Evolutionary conservation across 2,797 vertebrate species (phyloP).

Genomic region (Paedocypris micromegethes): DNA sequence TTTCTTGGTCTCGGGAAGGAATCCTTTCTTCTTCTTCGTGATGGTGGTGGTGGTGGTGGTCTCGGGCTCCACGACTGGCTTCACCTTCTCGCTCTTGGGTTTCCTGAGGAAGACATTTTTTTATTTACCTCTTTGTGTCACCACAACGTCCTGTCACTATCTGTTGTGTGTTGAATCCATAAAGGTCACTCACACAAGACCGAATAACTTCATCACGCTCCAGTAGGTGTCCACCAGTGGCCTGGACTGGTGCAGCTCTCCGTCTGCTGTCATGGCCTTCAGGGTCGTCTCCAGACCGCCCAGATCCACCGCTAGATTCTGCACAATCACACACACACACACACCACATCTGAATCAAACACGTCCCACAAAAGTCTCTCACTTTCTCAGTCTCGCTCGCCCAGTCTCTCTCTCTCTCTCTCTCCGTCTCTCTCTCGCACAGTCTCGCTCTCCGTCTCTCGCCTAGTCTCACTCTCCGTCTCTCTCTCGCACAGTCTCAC

Average conservation of each 20-base stretch:
- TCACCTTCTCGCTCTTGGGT: conserved; percentile 76
- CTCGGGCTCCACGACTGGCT: conserved; percentile 42
- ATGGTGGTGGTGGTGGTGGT: conserved; percentile 26
- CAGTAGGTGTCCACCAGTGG: conserved; percentile 82
- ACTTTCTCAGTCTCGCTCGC: too few species aligned
- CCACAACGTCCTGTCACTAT: too few species aligned
- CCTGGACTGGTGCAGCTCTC: conserved; percentile 61
- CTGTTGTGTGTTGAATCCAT: too few species aligned
- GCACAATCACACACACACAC: conserved; percentile 24
- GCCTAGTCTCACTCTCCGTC: too few species aligned
- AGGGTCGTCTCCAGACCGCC: conserved; percentile 62
- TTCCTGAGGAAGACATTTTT: conserved; percentile 62
- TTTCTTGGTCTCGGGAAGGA: conserved; percentile 86
- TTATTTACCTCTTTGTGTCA: too few species aligned
- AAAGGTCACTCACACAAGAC: conserved; percentile 71
- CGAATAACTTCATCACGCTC: conserved; percentile 80
- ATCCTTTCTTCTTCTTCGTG: conserved; percentile 76
- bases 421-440: too few species aligned
- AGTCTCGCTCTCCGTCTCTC: too few species aligned
- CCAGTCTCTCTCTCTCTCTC: too few species aligned
- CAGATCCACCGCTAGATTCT: conserved; percentile 74
- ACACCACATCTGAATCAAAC: too few species aligned
- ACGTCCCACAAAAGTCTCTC: too few species aligned
- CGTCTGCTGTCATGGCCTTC: conserved; percentile 53
- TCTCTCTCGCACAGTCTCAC: too few species aligned